Percentiles rank a stretch among this genome's conserved stretches.
phyloP scores from a whole-genome alignment of 2,888 invertebrate genomes.

The Dimorphilus gyrociliatus region DNA sequence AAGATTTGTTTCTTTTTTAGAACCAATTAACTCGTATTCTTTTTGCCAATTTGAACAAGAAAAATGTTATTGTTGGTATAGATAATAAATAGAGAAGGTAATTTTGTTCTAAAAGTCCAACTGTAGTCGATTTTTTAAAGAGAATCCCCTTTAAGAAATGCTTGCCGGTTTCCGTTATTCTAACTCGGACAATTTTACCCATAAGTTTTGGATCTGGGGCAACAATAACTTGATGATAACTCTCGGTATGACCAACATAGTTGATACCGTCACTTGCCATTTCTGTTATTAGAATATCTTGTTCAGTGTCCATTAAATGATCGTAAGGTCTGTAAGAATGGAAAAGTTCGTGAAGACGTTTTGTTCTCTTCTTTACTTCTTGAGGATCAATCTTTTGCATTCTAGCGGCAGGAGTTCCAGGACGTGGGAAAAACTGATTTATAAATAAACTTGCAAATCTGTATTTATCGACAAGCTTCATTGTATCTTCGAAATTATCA shows the following conservation, averaged over 20 bases:
- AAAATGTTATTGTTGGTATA: too few relatives aligned
- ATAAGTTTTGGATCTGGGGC: conserved; percentile 58
- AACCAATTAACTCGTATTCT: too few relatives aligned
- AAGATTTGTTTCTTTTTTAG: too few relatives aligned
- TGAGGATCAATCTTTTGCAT: conserved; percentile 67
- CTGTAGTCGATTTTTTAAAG: conserved; percentile 12
- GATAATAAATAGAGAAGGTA: too few relatives aligned
- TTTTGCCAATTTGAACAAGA: too few relatives aligned
- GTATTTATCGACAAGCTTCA: conserved; percentile 64
- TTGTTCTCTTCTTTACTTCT: conserved; percentile 68
- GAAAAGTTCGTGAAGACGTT: conserved; percentile 68
- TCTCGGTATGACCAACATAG: conserved; percentile 85
- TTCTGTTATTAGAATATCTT: conserved; percentile 65
- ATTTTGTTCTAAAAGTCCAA: too few relatives aligned
- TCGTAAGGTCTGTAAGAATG: conserved; percentile 67
- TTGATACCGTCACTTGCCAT: conserved; percentile 72
- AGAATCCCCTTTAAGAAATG: conserved; percentile 37
- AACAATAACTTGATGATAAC: conserved; percentile 76
- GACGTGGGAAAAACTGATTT: conserved; percentile 90
- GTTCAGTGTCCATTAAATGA: conserved; percentile 21
- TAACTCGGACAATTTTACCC: conserved; percentile 65
- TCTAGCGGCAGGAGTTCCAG: conserved; percentile 85
- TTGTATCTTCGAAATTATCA: conserved; percentile 69
- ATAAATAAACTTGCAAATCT: conserved; percentile 86
- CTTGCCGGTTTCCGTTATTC: conserved; percentile 44